Evolutionary conservation across 64 coral and sea anemone genomes (phyloP).

Genomic region (Acropora tenuis): DNA sequence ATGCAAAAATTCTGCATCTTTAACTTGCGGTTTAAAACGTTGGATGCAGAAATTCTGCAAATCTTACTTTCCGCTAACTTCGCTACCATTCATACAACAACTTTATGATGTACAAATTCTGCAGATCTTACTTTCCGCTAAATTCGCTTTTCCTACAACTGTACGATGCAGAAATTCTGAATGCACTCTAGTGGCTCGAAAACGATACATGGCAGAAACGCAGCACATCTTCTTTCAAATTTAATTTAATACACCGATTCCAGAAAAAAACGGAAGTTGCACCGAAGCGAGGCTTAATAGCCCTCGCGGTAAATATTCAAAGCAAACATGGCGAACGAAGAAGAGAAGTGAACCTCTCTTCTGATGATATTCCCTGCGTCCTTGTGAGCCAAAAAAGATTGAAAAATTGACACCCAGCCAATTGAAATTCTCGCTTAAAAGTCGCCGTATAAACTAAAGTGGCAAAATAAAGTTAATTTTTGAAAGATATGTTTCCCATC

Average conservation of each 20-base stretch:
- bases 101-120: neutral
- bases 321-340: neutral
- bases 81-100: neutral
- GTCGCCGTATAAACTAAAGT: neutral
- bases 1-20: neutral
- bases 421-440: no score
- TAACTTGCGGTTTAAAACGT: neutral
- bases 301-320: neutral
- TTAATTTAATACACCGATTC: neutral
- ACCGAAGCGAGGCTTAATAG: no score
- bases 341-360: no score
- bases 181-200: neutral
- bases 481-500: no score
- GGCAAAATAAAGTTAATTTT: neutral
- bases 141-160: neutral
- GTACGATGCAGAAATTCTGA: neutral
- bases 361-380: neutral
- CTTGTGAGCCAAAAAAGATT: neutral
- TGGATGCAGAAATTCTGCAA: neutral
- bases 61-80: neutral
- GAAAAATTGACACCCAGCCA: neutral
- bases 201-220: neutral
- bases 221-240: neutral
- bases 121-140: neutral
- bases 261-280: no score